Base-by-base conservation (phyloP, 2,113 vertebrate genomes). In the Triplophysa dalaica region DNA sequence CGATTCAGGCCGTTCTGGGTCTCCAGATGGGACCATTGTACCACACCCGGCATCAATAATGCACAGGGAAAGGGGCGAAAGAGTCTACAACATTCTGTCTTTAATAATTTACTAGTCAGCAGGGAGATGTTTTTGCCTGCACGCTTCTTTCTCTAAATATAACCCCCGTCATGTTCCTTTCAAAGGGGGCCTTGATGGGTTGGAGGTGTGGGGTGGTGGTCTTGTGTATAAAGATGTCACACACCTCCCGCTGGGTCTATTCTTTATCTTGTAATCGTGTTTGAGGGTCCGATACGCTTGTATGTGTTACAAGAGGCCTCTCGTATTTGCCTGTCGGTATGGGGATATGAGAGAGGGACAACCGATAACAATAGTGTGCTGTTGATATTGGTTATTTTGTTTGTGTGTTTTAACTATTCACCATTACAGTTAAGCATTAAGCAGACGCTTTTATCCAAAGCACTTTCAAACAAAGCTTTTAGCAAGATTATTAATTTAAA, bases 1-100 rank as follows among this genome's bases (percentile, higher is more conserved):
- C 85, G n/a, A 21, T 85, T 87, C 62, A 66, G 70, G 19, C 43
- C 54, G 82, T 89, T 88, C 86, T 70, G 63, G 74, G 16, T 60
- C 86, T 90, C 90, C 91, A 92, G 90, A 92, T 92, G 90, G 91
- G 91, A 80, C 90, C 91, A 89, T 92, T 92, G 92, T 91, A 80
- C 87, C 78, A 83, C 81, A 29, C 86, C 89, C 84, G 52, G 87
- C 88, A 91, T 92, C 89, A 92, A 93, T 93, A 92, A 92, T 93
- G 92, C 87, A 92, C 87, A 5, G 81, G 86, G 86, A 91, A 86
- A 83, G 74, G 80, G 86, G 82, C 89, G 89, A 91, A 91, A 89
- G 89, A 88, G 77, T 78, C 67, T 64, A 43, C 56, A 43, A 70
- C 67, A 70, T 63, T 48, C 56, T 29, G 54, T 62, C 67, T 87